Percentiles rank a stretch among this genome's conserved stretches.
Conservation (phyloP, 1,140 invertebrate genomes). For the Drosophila nigrodunni region DNA sequence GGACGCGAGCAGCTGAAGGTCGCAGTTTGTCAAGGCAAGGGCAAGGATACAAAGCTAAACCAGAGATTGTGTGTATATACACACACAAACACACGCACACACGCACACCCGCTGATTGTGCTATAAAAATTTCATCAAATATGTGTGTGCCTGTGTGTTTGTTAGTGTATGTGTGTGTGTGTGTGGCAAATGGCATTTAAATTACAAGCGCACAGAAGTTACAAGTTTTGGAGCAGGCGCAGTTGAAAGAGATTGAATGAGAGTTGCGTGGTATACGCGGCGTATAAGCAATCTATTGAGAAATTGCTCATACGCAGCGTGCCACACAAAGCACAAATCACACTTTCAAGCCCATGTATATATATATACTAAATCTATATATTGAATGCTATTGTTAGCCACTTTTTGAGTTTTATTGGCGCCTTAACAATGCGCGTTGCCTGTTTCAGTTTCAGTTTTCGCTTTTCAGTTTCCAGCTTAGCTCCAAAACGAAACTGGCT, state of each 20-base stretch:
- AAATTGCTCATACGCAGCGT: constrained; percentile 62
- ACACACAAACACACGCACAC: constrained; percentile 28
- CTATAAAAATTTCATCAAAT: constrained; percentile 50
- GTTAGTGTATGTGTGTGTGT: neutral
- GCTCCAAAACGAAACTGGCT: constrained; percentile 28
- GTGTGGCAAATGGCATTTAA: constrained; percentile 49
- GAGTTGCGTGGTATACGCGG: constrained; percentile 38
- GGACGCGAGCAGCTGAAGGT: constrained; percentile 62
- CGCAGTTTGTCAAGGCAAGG: constrained; percentile 69
- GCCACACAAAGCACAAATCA: constrained; percentile 41
- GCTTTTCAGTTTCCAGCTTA: constrained; percentile 4
- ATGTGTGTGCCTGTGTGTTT: constrained; percentile 2
- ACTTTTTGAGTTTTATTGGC: constrained; percentile 44
- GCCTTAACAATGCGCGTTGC: constrained; percentile 35
- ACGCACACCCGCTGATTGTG: constrained; percentile 31
- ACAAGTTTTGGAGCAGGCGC: constrained; percentile 66
- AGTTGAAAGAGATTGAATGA: constrained; percentile 17
- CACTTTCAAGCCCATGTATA: constrained; percentile 19
- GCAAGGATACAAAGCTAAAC: constrained; percentile 61
- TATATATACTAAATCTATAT: constrained; percentile 13
- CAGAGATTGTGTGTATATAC: constrained; percentile 53
- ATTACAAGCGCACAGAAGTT: constrained; percentile 47
- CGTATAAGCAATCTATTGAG: constrained; percentile 69
- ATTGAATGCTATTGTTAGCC: constrained; percentile 42
- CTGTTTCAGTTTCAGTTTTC: constrained; percentile 24